Evolutionary conservation across 2,888 invertebrate genomes (phyloP), one percentile per base, ranked within the genome.

Genomic region (Chesias legatella): DNA sequence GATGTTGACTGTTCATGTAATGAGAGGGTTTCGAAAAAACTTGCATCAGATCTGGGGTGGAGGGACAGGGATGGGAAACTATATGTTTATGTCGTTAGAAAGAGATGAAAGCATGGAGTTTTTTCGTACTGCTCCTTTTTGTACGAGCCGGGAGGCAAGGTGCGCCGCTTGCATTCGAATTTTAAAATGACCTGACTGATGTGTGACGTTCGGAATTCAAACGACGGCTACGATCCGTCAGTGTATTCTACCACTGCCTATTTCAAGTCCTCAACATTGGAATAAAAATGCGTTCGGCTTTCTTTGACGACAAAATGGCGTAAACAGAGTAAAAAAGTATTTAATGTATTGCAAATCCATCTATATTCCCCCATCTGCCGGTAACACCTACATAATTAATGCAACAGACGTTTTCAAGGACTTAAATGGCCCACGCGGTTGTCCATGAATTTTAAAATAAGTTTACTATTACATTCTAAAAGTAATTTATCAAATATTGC

Each of bases 61-160:
- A 69, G 70, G 38, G 63, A 74, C 48, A 38, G 64, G 55, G 74
- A 74, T 41, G 42, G 55, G 20, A 48, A 44, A 49, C 57, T 48
- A 46, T 51, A 50, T 50, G 7, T 13, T 5, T 42, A 10, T 10
- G 35, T 42, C 33, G 11, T 69, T 53, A 54, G 63, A 77, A 41
- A 24, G 61, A 46, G 73, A 79, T 45, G 45, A 58, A 28, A 4
- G 26, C 43, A 46, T 60, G 68, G 62, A 68, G 71, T 75, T 78
- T 76, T n/a, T 72, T 68, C 60, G 58, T 65, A 58, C 57, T 57
- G 70, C 72, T 81, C 72, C 64, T 81, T 83, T 84, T 80, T 67
- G 73, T 80, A 75, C 76, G 76, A 80, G 73, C 62, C 77, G 81
- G 81, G 81, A 81, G 80, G 84, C 84, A 84, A 85, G 85, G 84